Percentiles rank a stretch among this genome's conserved stretches.
These are phyloP conservation scores for Melanerpes aurifrons DNA, from an alignment of 2,113 vertebrate genomes.

Conservation along the genomic window DNA sequence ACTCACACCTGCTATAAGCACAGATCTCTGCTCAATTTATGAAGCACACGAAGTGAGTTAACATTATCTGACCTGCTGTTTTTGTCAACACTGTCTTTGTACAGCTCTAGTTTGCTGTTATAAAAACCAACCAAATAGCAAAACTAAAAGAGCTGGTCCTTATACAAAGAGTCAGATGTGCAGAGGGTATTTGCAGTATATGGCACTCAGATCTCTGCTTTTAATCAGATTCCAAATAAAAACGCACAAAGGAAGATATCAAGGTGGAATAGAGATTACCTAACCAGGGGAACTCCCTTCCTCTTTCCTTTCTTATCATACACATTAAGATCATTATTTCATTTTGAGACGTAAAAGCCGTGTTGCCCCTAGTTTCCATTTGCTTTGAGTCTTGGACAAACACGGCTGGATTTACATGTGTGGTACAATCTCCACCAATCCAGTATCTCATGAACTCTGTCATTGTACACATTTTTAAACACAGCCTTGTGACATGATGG, in stretches of 20 bases:
- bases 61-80: background rate
- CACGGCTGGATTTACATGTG: conserved; percentile 20
- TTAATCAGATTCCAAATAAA: conserved; percentile 58
- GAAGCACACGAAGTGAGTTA: background rate
- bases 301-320: conserved; percentile 68
- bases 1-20: background rate
- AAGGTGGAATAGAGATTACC: conserved; percentile 66
- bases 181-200: background rate
- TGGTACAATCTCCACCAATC: conserved; percentile 36
- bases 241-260: conserved; percentile 54
- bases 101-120: background rate
- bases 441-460: background rate
- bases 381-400: conserved; percentile 60
- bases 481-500: background rate
- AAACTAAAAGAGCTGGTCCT: background rate
- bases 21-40: background rate
- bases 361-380: conserved; percentile 44
- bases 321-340: conserved; percentile 39
- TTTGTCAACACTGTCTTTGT: background rate
- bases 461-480: conserved; percentile 26
- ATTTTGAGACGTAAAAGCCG: conserved; percentile 54
- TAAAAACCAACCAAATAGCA: background rate
- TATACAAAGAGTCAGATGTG: background rate
- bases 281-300: conserved; percentile 64
- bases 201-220: conserved; percentile 18